Conservation (phyloP, 2,888 invertebrate species). For the Ophraella communa region DNA sequence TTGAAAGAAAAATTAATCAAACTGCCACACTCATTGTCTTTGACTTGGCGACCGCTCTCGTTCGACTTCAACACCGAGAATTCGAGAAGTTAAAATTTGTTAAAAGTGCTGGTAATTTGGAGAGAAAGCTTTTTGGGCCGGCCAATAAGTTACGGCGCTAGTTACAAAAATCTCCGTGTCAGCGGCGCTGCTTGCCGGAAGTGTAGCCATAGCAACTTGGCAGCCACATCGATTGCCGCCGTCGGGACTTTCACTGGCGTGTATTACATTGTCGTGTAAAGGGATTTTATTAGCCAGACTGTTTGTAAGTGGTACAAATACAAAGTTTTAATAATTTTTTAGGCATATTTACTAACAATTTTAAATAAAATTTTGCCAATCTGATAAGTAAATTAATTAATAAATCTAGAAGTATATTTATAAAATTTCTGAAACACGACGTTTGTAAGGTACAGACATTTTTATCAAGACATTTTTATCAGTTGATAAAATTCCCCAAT, state of each 20-base stretch:
- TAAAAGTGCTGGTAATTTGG: constrained; percentile 35
- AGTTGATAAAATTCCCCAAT: no score
- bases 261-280: neutral
- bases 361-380: no score
- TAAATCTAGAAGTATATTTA: no score
- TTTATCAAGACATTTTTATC: no score
- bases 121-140: constrained; percentile 38
- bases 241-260: constrained; percentile 40
- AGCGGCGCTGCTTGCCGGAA: constrained; percentile 65
- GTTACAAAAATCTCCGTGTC: constrained; percentile 45
- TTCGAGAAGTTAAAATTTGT: constrained; percentile 20
- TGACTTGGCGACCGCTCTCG: constrained; percentile 13
- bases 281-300: neutral
- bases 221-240: constrained; percentile 68
- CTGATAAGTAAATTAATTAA: no score
- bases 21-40: constrained; percentile 23
- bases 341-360: neutral
- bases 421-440: no score
- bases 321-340: neutral
- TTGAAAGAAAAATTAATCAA: constrained; percentile 20
- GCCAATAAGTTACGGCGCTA: constrained; percentile 43
- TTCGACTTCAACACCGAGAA: constrained; percentile 11
- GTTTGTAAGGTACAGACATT: no score
- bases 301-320: neutral
- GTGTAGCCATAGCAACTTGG: constrained; percentile 71